These are phyloP conservation scores for Torymus tubicola DNA, from an alignment of 2,888 invertebrate species.

Conservation along the genomic window DNA sequence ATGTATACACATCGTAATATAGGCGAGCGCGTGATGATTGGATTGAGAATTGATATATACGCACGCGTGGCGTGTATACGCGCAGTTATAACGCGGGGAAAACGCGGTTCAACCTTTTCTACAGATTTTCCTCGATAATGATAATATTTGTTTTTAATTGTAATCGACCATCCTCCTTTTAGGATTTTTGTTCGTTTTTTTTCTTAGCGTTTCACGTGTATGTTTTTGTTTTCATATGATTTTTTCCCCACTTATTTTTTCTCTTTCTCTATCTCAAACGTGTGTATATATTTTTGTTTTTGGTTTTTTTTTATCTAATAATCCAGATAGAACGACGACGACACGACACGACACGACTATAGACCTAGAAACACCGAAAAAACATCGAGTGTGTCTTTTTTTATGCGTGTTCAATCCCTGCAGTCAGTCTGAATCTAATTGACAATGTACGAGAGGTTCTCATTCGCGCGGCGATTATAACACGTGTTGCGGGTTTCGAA, in stretches of 20 bases:
- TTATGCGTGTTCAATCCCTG: slow-evolving; percentile 72
- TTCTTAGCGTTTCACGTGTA: not conserved
- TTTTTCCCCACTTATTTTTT: slow-evolving; percentile 8
- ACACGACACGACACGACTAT: slow-evolving; percentile 53
- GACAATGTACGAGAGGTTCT: slow-evolving; percentile 74
- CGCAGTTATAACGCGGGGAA: slow-evolving; percentile 23
- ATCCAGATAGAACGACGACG: slow-evolving; percentile 54
- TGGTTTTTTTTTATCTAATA: slow-evolving; percentile 9
- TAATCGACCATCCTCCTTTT: slow-evolving; percentile 25
- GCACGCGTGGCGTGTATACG: no score
- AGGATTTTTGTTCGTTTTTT: slow-evolving; percentile 30
- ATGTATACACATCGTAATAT: no score
- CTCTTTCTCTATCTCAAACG: slow-evolving; percentile 10
- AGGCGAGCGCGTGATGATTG: no score
- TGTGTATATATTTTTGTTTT: slow-evolving; percentile 2
- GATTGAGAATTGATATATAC: no score
- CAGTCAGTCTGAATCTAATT: slow-evolving; percentile 77
- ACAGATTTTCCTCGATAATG: not conserved
- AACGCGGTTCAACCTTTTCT: slow-evolving; percentile 6
- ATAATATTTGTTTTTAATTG: not conserved
- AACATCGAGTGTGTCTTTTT: slow-evolving; percentile 69
- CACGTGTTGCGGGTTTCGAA: slow-evolving; percentile 53
- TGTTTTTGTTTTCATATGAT: not conserved
- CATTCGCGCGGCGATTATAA: slow-evolving; percentile 59
- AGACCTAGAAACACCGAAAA: slow-evolving; percentile 54